Evolutionary conservation across 2,888 invertebrate species (phyloP).

Genomic region (Ceriagrion tenellum): DNA sequence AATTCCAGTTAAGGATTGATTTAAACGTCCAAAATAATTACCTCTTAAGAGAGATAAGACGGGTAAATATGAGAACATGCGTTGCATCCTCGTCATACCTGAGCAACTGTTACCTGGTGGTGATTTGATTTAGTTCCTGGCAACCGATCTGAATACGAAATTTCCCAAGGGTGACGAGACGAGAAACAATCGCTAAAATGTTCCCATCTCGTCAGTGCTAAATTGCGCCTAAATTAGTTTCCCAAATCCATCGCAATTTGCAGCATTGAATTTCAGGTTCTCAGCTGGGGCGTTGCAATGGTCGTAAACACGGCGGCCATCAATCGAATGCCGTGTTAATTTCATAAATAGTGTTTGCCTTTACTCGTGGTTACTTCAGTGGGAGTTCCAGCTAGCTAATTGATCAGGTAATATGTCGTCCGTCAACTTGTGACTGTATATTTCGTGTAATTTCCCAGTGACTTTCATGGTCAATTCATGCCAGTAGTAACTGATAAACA

Average conservation of each 20-base stretch:
- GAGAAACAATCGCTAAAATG: slow-evolving; percentile 10
- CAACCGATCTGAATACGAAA: not conserved
- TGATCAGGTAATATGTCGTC: no score
- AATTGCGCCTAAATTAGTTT: not conserved
- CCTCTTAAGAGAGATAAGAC: not conserved
- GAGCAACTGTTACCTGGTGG: not conserved
- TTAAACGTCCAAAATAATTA: not conserved
- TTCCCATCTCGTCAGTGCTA: not conserved
- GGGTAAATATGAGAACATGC: not conserved
- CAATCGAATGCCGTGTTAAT: not conserved
- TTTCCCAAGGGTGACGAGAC: slow-evolving; percentile 1
- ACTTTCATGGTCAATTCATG: no score
- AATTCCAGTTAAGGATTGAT: not conserved
- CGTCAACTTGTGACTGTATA: no score
- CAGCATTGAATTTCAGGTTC: not conserved
- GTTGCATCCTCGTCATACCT: not conserved
- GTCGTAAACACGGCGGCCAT: not conserved
- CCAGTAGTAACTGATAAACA: no score
- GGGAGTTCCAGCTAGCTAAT: not conserved
- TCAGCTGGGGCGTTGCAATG: not conserved
- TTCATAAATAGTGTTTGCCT: not conserved
- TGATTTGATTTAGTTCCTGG: not conserved
- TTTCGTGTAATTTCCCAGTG: no score
- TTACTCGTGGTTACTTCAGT: not conserved
- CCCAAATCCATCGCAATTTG: not conserved